A percentile compares a stretch with the other conserved stretches of the same genome.
Conservation (phyloP, 2,888 invertebrate genomes). For the Caenorhabditis macrosperma region DNA sequence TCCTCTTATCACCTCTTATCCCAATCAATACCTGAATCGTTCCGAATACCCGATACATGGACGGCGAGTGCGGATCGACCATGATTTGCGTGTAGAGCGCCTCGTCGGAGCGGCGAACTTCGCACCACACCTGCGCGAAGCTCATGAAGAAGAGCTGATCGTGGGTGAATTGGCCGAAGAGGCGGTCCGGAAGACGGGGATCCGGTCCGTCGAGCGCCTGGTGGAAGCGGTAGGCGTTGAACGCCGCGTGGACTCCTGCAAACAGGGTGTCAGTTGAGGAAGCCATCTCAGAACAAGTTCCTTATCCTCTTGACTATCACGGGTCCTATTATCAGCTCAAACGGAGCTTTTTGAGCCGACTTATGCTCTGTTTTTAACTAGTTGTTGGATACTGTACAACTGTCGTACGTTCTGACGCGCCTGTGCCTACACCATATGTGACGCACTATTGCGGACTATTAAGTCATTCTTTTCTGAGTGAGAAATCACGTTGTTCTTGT, state of each 20-base stretch:
- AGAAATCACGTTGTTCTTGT: too few species aligned
- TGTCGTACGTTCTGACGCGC: too few species aligned
- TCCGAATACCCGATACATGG: conserved; percentile 74
- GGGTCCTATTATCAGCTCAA: too few species aligned
- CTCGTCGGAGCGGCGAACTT: conserved; percentile 58
- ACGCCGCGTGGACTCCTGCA: conserved; percentile 79
- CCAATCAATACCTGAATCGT: conserved; percentile 48
- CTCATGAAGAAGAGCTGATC: conserved; percentile 78
- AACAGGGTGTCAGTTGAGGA: conserved; percentile 59
- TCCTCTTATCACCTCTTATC: conserved; percentile 17
- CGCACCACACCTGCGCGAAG: conserved; percentile 78
- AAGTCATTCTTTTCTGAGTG: too few species aligned
- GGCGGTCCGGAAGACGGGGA: conserved; percentile 70
- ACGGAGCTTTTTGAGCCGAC: too few species aligned
- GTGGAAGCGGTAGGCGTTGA: conserved; percentile 71
- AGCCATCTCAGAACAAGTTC: background rate
- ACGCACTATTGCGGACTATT: too few species aligned
- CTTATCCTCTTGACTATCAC: too few species aligned
- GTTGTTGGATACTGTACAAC: too few species aligned
- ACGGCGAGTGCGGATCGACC: conserved; percentile 75
- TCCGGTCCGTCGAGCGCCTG: conserved; percentile 72
- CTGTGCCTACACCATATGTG: too few species aligned
- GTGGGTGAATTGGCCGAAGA: conserved; percentile 71
- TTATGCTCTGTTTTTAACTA: too few species aligned
- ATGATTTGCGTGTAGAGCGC: conserved; percentile 66